phyloP scores from a whole-genome alignment of 2,797 vertebrate genomes.

The Urosaurus nigricauda region DNA sequence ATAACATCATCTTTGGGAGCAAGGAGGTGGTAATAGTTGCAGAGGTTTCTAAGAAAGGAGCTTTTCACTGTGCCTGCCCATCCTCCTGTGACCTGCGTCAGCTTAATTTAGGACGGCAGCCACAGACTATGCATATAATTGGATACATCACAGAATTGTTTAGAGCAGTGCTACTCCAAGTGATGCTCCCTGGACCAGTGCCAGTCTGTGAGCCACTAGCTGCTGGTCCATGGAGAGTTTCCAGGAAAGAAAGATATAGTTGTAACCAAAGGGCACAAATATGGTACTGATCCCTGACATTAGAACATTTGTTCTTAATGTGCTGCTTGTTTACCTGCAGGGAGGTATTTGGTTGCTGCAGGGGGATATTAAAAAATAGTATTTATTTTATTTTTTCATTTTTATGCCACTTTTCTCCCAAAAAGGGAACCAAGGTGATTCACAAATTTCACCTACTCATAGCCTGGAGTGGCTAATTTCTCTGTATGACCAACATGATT shows the following conservation, averaged over 20 bases:
- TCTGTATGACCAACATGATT: background rate
- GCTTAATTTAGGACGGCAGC: background rate
- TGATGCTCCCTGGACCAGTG: no score
- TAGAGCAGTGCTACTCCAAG: background rate
- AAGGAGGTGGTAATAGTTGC: background rate
- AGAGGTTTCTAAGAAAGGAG: background rate
- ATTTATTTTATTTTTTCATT: no score
- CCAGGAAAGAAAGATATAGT: no score
- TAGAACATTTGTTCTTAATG: background rate
- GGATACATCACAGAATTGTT: background rate
- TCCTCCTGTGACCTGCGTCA: background rate
- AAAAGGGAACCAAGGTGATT: no score
- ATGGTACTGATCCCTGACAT: no score
- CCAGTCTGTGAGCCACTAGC: no score
- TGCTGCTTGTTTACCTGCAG: constrained; percentile 1
- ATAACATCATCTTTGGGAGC: background rate
- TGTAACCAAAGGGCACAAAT: no score
- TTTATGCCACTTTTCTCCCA: no score
- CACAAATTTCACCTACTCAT: background rate
- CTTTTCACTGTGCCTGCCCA: background rate
- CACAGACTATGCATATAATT: background rate
- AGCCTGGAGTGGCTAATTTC: background rate
- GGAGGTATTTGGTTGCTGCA: background rate
- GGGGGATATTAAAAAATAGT: background rate
- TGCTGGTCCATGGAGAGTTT: no score